Evolutionary conservation across 2,797 vertebrate genomes (phyloP).

Genomic region (Leptodactylus fallax): DNA sequence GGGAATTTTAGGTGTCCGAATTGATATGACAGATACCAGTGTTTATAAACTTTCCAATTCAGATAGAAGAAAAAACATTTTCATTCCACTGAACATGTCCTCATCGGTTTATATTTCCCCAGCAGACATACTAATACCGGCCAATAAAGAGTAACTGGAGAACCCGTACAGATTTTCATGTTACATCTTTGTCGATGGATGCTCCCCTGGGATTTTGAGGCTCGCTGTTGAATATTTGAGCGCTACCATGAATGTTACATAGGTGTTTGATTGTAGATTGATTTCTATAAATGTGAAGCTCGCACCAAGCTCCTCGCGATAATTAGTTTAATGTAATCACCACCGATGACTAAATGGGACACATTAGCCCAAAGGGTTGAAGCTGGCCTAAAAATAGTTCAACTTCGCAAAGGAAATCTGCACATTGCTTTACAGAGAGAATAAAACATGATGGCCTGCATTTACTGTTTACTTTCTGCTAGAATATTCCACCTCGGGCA

Average conservation of each 20-base stretch:
- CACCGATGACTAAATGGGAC: constrained; percentile 3
- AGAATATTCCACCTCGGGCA: neutral
- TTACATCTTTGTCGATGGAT: neutral
- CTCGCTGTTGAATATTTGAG: constrained; percentile 32
- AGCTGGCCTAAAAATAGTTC: constrained; percentile 15
- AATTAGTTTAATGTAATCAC: neutral
- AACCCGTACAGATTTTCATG: neutral
- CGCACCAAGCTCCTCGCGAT: neutral
- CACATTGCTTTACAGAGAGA: neutral
- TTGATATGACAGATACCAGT: neutral
- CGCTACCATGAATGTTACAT: constrained; percentile 36
- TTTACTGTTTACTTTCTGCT: neutral
- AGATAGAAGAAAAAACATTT: constrained; percentile 8
- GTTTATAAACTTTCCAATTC: neutral
- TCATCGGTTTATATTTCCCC: constrained; percentile 1
- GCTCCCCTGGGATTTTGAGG: neutral
- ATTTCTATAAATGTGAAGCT: constrained; percentile 9
- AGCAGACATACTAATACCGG: neutral
- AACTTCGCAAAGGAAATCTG: neutral
- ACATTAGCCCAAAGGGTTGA: constrained; percentile 5
- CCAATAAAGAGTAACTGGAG: neutral
- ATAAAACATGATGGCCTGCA: neutral
- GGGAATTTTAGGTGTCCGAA: neutral
- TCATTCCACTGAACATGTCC: neutral
- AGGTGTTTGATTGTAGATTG: constrained; percentile 34